Evolutionary conservation across 2,888 invertebrate genomes (phyloP).

Genomic region (Zeuzera pyrina): DNA sequence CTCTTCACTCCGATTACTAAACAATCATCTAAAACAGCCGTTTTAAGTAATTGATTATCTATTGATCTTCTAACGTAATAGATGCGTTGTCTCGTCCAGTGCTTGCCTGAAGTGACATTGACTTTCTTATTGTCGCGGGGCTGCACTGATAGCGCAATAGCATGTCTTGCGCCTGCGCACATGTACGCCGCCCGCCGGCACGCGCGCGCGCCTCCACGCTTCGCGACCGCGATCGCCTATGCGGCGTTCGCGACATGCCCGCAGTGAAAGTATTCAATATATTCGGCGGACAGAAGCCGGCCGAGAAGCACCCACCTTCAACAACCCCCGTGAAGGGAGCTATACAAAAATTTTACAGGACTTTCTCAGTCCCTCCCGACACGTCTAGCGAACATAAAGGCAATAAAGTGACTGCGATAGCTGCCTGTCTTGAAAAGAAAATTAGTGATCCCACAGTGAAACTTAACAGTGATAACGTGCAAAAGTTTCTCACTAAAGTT

Average conservation of each 20-base stretch:
- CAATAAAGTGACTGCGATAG: conserved; percentile 63
- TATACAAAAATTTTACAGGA: conserved; percentile 68
- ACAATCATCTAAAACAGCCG: background rate
- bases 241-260: conserved; percentile 67
- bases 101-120: conserved; percentile 56
- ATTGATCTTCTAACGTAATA: conserved; percentile 23
- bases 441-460: conserved; percentile 49
- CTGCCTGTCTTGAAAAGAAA: conserved; percentile 60
- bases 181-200: conserved; percentile 59
- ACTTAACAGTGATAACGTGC: conserved; percentile 50
- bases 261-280: conserved; percentile 71
- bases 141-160: conserved; percentile 38
- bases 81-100: conserved; percentile 41
- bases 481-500: conserved; percentile 41
- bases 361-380: conserved; percentile 61
- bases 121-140: conserved; percentile 56
- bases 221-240: conserved; percentile 49
- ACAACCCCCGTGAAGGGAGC: conserved; percentile 44
- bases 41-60: background rate
- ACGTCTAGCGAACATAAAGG: conserved; percentile 49
- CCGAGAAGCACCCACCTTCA: conserved; percentile 51
- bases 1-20: background rate
- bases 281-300: conserved; percentile 70
- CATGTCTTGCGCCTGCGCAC: conserved; percentile 33
- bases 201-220: conserved; percentile 63